Conservation (phyloP, 2,888 invertebrate genomes). For the Junonia oenone region DNA sequence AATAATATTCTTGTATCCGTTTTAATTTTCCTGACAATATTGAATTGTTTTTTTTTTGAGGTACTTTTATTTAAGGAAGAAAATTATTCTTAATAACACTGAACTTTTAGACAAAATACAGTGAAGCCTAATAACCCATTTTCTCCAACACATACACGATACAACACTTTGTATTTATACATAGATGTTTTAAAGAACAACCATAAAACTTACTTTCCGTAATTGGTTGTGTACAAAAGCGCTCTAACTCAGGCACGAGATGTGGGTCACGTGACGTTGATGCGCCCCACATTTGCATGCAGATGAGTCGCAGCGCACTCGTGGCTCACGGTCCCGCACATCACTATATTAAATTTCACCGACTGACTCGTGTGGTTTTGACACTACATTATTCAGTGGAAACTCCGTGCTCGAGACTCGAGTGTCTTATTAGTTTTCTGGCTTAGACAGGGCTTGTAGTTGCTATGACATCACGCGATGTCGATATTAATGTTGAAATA, state of each 20-base stretch:
- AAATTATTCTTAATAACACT: too few relatives aligned
- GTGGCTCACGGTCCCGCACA: constrained; percentile 11
- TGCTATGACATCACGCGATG: too few relatives aligned
- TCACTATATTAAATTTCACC: constrained; percentile 17
- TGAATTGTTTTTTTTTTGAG: too few relatives aligned
- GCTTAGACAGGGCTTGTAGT: neutral
- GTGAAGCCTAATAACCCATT: too few relatives aligned
- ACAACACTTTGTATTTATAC: neutral
- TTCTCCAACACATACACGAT: too few relatives aligned
- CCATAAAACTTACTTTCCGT: neutral
- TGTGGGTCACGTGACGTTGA: constrained; percentile 24
- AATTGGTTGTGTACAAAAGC: constrained; percentile 25
- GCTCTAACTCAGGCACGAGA: constrained; percentile 23
- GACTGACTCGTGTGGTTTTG: constrained; percentile 11
- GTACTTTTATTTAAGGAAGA: too few relatives aligned
- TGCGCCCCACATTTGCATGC: constrained; percentile 26
- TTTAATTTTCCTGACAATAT: too few relatives aligned
- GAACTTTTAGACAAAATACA: too few relatives aligned
- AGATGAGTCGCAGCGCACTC: constrained; percentile 19
- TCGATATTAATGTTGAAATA: too few relatives aligned
- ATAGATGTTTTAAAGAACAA: neutral
- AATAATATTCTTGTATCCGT: too few relatives aligned
- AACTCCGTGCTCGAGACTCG: neutral
- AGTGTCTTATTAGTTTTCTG: neutral
- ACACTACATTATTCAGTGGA: constrained; percentile 7